Evolutionary conservation across 2,113 vertebrate species (phyloP).

Genomic region (Bettongia penicillata): DNA sequence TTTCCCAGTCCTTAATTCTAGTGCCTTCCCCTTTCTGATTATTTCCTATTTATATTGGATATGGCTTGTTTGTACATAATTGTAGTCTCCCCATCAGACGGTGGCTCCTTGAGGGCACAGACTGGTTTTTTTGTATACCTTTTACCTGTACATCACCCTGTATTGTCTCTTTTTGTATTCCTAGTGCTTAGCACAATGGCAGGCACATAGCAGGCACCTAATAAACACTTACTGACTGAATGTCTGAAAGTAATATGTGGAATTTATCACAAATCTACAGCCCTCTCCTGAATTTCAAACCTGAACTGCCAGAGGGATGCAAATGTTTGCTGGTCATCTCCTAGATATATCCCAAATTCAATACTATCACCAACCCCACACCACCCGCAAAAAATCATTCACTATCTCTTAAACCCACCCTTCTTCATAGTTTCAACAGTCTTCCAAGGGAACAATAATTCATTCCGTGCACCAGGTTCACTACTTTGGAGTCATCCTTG

Average conservation of each 20-base stretch:
- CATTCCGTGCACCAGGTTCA: background rate
- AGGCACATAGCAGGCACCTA: background rate
- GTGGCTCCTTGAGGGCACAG: background rate
- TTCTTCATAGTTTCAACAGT: background rate
- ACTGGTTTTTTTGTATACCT: background rate
- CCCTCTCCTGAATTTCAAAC: background rate
- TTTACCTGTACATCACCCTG: background rate
- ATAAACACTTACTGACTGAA: background rate
- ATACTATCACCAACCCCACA: too few species aligned
- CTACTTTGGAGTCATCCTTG: background rate
- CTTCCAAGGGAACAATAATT: background rate
- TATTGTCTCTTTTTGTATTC: background rate
- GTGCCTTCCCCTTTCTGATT: too few species aligned
- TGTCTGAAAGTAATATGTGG: background rate
- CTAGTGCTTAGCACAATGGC: background rate
- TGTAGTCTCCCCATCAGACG: too few species aligned
- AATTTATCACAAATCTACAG: background rate
- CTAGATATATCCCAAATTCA: background rate
- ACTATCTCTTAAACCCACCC: background rate
- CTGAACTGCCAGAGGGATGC: background rate
- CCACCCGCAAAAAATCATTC: background rate
- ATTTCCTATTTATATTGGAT: too few species aligned
- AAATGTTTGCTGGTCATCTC: background rate
- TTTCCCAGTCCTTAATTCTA: too few species aligned
- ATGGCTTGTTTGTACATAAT: too few species aligned